Base-by-base conservation (phyloP, 2,113 vertebrate genomes). In the Lanius collurio region DNA sequence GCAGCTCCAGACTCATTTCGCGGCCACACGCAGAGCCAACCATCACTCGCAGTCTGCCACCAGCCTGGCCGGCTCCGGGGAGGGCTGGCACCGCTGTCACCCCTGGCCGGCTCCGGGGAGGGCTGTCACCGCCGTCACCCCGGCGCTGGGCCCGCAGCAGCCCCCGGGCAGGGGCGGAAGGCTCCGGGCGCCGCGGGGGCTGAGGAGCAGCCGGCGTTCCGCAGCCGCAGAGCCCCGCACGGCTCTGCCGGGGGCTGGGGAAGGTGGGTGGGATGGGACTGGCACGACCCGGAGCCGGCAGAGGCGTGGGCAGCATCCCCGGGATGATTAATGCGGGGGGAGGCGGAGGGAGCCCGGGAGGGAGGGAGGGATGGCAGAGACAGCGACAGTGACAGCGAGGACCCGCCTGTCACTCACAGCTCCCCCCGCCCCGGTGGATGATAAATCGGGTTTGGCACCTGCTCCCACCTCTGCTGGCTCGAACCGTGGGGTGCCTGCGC, bases 261-360 rank as follows among this genome's bases (percentile, higher is more conserved):
- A 15, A 49, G 90, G 91, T 59, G 93, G 76, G 91, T 37, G 92
- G 82, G 93, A 91, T 89, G 92, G 55, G 89, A 55, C 24, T 35
- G 7, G 79, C 93, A 96, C 65, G 84, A 84, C 92, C 87, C 27
- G 92, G 80, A 87, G 83, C 73, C 87, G 7, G 93, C 92, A 70
- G 83, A 70, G 93, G 95, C 92, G 93, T 93, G 87, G 93, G 95
- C 89, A 59, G 91, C 87, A 86, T 74, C 81, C 17, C 19, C 17
- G 4, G 42, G 42, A 70, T 91, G 91, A 96, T 89, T 91, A 94
- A 95, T 87, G 80, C 89, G 27, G 57, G 65, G 74, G 30, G 52
- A 81, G 44, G 42, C 71, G 64, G 64, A 57, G 55, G 37, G 82
- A 91, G 87, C 17, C 74, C 8, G 47, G 6, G 64, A 27, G 41